Evolutionary conservation across 1,140 invertebrate species (phyloP), one percentile per base, ranked within the genome.

Genomic region (Drosophila miranda): DNA sequence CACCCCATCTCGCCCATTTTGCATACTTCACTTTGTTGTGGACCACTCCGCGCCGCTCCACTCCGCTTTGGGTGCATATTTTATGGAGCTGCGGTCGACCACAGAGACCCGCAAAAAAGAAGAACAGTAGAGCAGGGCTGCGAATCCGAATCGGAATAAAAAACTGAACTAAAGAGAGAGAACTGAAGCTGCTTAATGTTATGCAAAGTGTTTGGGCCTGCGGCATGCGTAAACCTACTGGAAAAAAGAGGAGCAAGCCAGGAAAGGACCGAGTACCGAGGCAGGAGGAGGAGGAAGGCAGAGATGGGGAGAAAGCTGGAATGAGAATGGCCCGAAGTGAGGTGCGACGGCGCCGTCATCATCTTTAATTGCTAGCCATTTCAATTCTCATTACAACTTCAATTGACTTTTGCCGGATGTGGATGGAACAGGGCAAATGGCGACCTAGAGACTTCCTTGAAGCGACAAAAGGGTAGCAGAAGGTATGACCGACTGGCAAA

Each of bases 201-300:
- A 88, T 87, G 83, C 82, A 87, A 88, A 88, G 83, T 88, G 83
- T 72, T 87, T 78, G 75, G 71, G 82, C 83, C 83, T 78, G 71
- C 71, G 83, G 83, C 70, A 23, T 53, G 62, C 62, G 59, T 64
- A 74, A 73, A 53, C 53, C 66, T 26, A 30, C 26, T 38, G 63
- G 42, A 67, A 55, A 14, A 6, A 4, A 13, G 21, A 2, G 38
- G 21, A 8, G 3, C 11, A n/a, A 60, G 6, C 13, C 45, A 53
- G 45, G 62, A 28, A 34, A 50, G 51, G 23, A 26, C 23, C 5
- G 0, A 26, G 23, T 2, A 23, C 23, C 5, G 23, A 23, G 23
- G 38, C 30, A 52, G 38, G 38, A 52, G 5, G 14, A n/a, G 11
- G 0, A 1, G 11, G 34, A 7, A 30, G 7, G 2, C 7, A 8